Conservation (phyloP, 2,888 invertebrate genomes). For the Polietes domitor region DNA sequence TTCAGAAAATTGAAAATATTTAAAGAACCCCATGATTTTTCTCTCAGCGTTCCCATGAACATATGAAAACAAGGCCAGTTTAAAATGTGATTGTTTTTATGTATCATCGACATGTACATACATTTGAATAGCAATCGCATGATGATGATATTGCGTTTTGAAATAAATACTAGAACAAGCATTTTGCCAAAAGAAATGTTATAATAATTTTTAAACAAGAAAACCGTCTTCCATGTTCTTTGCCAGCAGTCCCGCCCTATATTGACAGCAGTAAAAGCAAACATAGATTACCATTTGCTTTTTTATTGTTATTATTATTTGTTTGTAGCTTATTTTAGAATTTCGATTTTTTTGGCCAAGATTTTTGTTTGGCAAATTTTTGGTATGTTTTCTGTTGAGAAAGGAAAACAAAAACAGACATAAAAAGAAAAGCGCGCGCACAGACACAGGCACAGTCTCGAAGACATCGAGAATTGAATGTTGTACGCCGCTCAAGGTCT, state of each 20-base stretch:
- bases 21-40: too few species aligned
- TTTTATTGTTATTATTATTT: not conserved
- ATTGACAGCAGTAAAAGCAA: too few species aligned
- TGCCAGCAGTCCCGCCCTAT: too few species aligned
- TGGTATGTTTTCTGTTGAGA: not conserved
- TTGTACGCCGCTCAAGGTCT: not conserved
- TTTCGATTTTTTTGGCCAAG: not conserved
- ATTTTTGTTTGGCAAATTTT: not conserved
- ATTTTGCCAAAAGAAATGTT: not conserved
- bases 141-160: not conserved
- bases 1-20: too few species aligned
- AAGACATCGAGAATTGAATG: not conserved
- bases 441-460: too few species aligned
- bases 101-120: not conserved
- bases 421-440: too few species aligned
- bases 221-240: too few species aligned
- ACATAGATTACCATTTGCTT: not conserved
- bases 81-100: not conserved
- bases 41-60: not conserved
- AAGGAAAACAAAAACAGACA: not conserved
- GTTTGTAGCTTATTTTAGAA: not conserved
- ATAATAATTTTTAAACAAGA: not conserved
- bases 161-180: not conserved
- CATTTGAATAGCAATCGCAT: not conserved
- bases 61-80: not conserved